Conservation (phyloP, 2,113 vertebrate species). For the Corythaeola cristata region DNA sequence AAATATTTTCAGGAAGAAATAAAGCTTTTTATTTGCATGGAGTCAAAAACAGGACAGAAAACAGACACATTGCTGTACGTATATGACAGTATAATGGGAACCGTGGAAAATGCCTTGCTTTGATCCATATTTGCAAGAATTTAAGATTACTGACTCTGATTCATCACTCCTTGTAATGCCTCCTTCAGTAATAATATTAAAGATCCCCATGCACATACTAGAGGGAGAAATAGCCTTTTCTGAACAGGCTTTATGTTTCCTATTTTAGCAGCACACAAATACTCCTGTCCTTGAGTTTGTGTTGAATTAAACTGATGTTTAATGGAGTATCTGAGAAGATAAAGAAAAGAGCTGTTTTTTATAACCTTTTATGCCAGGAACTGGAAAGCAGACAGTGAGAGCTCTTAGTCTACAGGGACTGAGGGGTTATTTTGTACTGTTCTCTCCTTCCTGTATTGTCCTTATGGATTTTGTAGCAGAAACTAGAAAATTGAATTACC, state of each 20-base stretch:
- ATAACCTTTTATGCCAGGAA: background rate
- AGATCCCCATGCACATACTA: background rate
- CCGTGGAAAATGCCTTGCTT: background rate
- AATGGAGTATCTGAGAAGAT: background rate
- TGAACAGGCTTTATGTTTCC: background rate
- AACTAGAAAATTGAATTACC: constrained; percentile 70
- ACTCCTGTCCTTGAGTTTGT: background rate
- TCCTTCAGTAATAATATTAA: background rate
- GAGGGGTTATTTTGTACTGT: background rate
- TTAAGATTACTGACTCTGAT: background rate
- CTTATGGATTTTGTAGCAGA: background rate
- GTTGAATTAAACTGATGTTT: background rate
- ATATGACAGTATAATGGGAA: background rate
- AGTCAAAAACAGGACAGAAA: background rate
- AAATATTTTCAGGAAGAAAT: background rate
- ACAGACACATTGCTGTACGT: background rate
- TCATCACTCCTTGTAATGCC: background rate
- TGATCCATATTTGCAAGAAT: background rate
- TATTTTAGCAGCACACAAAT: background rate
- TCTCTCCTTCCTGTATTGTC: background rate
- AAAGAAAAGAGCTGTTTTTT: background rate
- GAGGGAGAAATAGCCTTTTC: background rate
- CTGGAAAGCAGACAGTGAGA: background rate
- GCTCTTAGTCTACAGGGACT: background rate
- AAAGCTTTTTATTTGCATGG: background rate